Conservation (phyloP, 2,888 invertebrate genomes). For the Melanotus villosus region DNA sequence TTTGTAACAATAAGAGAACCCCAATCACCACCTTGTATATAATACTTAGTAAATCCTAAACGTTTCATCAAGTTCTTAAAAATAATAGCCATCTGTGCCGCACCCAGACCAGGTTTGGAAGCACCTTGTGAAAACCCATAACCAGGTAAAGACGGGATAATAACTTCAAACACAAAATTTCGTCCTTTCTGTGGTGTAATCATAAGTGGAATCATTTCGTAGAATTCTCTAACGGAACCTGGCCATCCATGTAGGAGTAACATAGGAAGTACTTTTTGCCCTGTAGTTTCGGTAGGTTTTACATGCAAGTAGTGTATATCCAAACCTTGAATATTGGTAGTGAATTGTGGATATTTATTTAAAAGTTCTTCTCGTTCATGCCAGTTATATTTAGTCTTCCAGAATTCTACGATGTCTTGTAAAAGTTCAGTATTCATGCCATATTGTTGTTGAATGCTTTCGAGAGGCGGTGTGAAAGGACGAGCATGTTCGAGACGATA, state of each 20-base stretch:
- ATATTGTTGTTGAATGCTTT: conserved; percentile 81
- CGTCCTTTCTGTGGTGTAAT: conserved; percentile 69
- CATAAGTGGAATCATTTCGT: conserved; percentile 79
- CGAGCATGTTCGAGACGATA: conserved; percentile 71
- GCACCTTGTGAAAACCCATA: conserved; percentile 71
- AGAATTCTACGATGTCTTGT: conserved; percentile 79
- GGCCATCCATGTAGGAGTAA: conserved; percentile 92
- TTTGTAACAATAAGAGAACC: conserved; percentile 75
- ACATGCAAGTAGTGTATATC: conserved; percentile 79
- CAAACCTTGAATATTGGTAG: conserved; percentile 80
- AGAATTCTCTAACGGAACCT: conserved; percentile 87
- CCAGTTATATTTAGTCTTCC: conserved; percentile 83
- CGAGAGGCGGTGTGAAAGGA: conserved; percentile 71
- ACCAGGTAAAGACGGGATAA: conserved; percentile 72
- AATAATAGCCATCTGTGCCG: conserved; percentile 72
- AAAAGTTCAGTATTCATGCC: conserved; percentile 82
- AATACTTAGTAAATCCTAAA: conserved; percentile 77
- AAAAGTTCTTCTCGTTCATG: conserved; percentile 72
- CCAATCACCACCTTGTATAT: conserved; percentile 87
- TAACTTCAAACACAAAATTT: conserved; percentile 77
- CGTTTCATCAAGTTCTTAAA: conserved; percentile 79
- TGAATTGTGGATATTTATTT: conserved; percentile 79
- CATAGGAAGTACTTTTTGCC: conserved; percentile 73
- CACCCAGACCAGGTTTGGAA: conserved; percentile 74
- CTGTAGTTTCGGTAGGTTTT: conserved; percentile 68